phyloP scores from a whole-genome alignment of 2,113 vertebrate genomes.

The Agelaius phoeniceus region DNA sequence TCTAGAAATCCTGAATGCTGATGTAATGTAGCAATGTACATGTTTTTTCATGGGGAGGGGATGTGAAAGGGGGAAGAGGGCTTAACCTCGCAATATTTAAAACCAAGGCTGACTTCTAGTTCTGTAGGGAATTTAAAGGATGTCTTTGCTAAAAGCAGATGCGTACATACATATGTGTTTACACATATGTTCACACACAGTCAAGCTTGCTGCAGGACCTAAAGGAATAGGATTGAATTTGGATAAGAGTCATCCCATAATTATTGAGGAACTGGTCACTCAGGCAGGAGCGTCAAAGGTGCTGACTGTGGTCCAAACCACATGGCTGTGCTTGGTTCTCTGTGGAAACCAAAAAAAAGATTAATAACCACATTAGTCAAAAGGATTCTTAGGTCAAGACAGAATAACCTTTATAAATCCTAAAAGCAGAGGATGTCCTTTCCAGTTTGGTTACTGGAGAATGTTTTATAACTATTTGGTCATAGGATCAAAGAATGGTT shows the following conservation, averaged over 20 bases:
- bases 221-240: neutral
- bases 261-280: neutral
- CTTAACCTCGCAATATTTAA: neutral
- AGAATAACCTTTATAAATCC: neutral
- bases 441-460: neutral
- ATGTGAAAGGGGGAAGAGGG: neutral
- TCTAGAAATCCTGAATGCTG: conserved; percentile 20
- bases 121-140: conserved; percentile 17
- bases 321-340: neutral
- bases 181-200: neutral
- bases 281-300: neutral
- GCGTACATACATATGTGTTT: neutral
- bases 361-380: neutral
- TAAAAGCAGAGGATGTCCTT: neutral
- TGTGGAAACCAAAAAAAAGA: neutral
- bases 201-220: neutral
- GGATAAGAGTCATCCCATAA: neutral
- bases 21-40: conserved; percentile 11
- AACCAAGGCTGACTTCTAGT: neutral
- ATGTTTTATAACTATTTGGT: neutral
- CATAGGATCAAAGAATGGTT: neutral
- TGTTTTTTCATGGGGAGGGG: neutral
- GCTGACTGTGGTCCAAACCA: neutral
- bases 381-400: neutral
- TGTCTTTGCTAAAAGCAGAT: neutral